Evolutionary conservation across 2,797 vertebrate species (phyloP).

Genomic region (Champsocephalus gunnari): DNA sequence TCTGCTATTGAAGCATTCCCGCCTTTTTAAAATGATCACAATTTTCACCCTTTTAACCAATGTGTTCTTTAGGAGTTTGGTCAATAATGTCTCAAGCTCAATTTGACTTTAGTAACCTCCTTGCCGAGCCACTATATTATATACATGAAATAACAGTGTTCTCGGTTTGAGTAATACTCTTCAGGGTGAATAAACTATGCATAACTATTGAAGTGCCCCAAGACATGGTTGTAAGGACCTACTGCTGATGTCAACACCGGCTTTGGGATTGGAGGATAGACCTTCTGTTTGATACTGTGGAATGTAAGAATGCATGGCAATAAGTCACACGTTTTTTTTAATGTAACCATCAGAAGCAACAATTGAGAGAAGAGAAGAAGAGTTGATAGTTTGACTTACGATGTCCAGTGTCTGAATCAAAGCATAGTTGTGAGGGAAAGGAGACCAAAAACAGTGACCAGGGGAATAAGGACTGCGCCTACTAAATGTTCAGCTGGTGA

Average conservation of each 20-base stretch:
- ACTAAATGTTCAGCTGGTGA: conserved; percentile 81
- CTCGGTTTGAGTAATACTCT: neutral
- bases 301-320: conserved; percentile 43
- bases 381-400: conserved; percentile 72
- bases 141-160: neutral
- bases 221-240: conserved; percentile 23
- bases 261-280: conserved; percentile 91
- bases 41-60: no score
- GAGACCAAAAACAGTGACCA: conserved; percentile 77
- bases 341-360: no score
- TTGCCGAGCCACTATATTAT: neutral
- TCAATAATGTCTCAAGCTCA: neutral
- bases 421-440: conserved; percentile 81
- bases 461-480: conserved; percentile 75
- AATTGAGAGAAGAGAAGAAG: neutral
- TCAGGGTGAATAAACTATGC: neutral
- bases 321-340: neutral
- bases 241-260: conserved; percentile 79
- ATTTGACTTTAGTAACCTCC: neutral
- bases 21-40: neutral
- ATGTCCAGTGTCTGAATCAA: conserved; percentile 87
- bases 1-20: neutral
- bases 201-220: no score
- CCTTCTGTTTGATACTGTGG: conserved; percentile 88
- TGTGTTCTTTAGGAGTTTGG: neutral